Conservation (phyloP, 1,140 invertebrate genomes). For the Cotesia typhae region DNA sequence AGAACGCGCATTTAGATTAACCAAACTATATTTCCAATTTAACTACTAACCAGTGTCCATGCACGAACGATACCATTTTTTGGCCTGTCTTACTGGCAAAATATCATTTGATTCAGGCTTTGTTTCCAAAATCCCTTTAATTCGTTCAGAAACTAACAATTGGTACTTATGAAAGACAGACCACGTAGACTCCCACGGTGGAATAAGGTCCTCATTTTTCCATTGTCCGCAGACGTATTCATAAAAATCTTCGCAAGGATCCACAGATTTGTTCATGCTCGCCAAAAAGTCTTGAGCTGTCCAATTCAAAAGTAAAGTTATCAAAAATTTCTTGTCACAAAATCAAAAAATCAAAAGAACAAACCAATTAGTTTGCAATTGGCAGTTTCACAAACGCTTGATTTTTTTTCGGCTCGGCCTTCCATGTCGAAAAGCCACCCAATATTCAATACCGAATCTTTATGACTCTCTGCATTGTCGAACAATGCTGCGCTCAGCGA, state of each 20-base stretch:
- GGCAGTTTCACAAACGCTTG: neutral
- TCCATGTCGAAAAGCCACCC: too few species aligned
- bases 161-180: neutral
- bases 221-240: conserved; percentile 88
- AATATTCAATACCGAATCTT: too few species aligned
- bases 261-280: conserved; percentile 73
- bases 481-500: too few species aligned
- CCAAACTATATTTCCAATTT: neutral
- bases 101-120: conserved; percentile 30
- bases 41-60: conserved; percentile 38
- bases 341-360: too few species aligned
- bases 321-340: too few species aligned
- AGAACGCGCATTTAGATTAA: too few species aligned
- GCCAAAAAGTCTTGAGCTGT: conserved; percentile 7
- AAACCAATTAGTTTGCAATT: neutral
- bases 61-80: conserved; percentile 44
- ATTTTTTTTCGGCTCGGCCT: too few species aligned
- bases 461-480: too few species aligned
- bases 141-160: neutral
- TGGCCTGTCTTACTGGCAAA: conserved; percentile 40
- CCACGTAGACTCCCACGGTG: conserved; percentile 48
- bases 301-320: neutral
- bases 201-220: conserved; percentile 85
- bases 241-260: conserved; percentile 93
- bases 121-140: conserved; percentile 34